Percentiles rank a stretch among this genome's conserved stretches.
These are phyloP conservation scores for Eristalis pertinax DNA, from an alignment of 2,888 invertebrate genomes.

Conservation along the genomic window DNA sequence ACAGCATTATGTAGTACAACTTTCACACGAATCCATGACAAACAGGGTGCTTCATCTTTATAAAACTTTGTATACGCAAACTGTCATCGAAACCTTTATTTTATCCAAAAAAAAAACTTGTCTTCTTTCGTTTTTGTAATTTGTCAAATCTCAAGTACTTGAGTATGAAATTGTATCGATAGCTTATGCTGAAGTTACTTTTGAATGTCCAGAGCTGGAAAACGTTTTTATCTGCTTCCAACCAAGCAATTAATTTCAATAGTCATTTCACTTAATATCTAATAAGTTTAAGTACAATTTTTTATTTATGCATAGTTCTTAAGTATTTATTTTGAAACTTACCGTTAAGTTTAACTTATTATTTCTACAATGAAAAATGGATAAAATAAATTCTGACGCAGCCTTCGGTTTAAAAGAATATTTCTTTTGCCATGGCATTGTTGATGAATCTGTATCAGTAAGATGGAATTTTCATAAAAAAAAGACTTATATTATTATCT, in stretches of 20 bases:
- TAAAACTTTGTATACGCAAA: constrained; percentile 3
- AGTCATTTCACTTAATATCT: constrained; percentile 69
- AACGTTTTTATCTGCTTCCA: constrained; percentile 43
- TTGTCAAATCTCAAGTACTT: constrained; percentile 25
- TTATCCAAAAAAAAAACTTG: background rate
- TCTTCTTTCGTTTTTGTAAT: constrained; percentile 3
- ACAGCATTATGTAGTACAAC: constrained; percentile 28
- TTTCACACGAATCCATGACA: background rate
- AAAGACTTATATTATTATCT: constrained; percentile 26
- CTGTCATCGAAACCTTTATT: background rate
- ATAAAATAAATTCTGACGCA: constrained; percentile 1
- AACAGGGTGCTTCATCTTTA: background rate
- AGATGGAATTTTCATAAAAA: constrained; percentile 2
- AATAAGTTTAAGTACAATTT: constrained; percentile 64
- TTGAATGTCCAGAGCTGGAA: constrained; percentile 23
- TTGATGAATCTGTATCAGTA: constrained; percentile 6
- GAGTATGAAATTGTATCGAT: constrained; percentile 53
- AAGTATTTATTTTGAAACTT: constrained; percentile 61
- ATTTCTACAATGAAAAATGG: constrained; percentile 48
- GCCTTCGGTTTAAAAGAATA: constrained; percentile 14
- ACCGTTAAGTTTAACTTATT: constrained; percentile 18
- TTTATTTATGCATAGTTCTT: constrained; percentile 51
- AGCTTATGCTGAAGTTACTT: constrained; percentile 60
- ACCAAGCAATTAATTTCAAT: constrained; percentile 65
- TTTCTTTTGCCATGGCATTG: constrained; percentile 18